Conservation (phyloP, 2,888 invertebrate species). For the Eilema depressum region DNA sequence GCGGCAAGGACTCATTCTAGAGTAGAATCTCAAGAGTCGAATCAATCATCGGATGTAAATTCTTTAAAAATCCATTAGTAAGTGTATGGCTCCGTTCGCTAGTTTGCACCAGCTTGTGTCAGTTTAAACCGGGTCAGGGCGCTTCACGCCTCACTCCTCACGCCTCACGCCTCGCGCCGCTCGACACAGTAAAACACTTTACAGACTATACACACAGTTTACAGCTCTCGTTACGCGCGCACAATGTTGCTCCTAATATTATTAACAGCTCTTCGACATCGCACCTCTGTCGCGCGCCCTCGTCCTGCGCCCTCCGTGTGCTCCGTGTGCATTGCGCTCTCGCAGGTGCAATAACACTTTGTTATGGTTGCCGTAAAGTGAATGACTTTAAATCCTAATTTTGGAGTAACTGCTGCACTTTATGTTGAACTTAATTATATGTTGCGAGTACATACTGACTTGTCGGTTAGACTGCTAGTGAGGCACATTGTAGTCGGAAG, state of each 20-base stretch:
- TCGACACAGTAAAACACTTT: conserved; percentile 4
- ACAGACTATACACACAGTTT: background rate
- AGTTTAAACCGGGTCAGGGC: background rate
- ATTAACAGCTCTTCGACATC: background rate
- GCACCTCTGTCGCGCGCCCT: background rate
- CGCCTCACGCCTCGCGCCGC: background rate
- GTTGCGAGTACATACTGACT: too few species aligned
- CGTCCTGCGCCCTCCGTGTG: background rate
- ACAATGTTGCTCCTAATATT: background rate
- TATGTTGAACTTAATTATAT: background rate
- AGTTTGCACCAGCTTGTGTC: background rate
- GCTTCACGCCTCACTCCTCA: background rate
- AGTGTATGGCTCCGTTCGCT: too few species aligned
- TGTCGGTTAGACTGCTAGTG: background rate
- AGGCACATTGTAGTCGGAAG: too few species aligned
- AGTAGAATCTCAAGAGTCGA: background rate
- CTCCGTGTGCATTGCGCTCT: background rate
- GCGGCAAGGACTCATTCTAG: too few species aligned
- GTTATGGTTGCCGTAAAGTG: background rate
- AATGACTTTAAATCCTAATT: background rate
- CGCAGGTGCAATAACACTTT: background rate
- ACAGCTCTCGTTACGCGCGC: background rate
- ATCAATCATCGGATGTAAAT: background rate
- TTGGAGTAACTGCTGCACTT: background rate
- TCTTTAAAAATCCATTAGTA: background rate